Evolutionary conservation across 2,888 invertebrate genomes (phyloP), one percentile per base, ranked within the genome.

Genomic region (Saturnia pavonia): DNA sequence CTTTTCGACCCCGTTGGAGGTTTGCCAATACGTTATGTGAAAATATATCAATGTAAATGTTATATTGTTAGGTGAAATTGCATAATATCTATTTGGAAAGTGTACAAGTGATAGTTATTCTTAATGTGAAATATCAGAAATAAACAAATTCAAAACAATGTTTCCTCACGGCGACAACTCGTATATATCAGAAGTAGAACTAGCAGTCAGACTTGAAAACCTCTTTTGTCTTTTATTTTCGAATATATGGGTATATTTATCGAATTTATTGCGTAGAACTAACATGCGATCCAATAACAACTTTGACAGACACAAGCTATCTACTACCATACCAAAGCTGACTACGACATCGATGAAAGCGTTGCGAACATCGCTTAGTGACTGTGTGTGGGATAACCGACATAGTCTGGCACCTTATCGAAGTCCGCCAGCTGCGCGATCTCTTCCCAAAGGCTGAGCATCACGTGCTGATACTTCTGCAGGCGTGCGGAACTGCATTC

Each of bases 371-470:
- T 80, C 80, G 84, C 81, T 79, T 82, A 83, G 74, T 83, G 84
- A 82, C 78, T 73, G 74, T 78, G 27, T 60, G 57, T 81, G 80
- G 84, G 86, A 78, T 88, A 92, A 94, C 94, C 93, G 94, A 94
- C 94, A 93, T 94, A 94, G 86, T 94, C 93, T 78, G 93, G 93
- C 82, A 96, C 97, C 96, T 97, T 97, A 89, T 97, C 97, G 89
- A 97, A 97, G 93, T 97, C 97, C 51, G 97, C 97, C 76, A 97
- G 92, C 82, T 97, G 96, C 0, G 97, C 96, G 77, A 97, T 97
- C 94, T 97, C 97, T 82, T 97, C 97, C 97, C 97, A 97, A 34
- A 97, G 94, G 79, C 97, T 96, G 70, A 95, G 91, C 97, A 97
- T 97, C 76, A 97, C 95, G 87, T 97, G 97, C 87, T 97, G 96